These are phyloP conservation scores for Hanleya hanleyi DNA, from an alignment of 2,888 invertebrate species.

Conservation along the genomic window DNA sequence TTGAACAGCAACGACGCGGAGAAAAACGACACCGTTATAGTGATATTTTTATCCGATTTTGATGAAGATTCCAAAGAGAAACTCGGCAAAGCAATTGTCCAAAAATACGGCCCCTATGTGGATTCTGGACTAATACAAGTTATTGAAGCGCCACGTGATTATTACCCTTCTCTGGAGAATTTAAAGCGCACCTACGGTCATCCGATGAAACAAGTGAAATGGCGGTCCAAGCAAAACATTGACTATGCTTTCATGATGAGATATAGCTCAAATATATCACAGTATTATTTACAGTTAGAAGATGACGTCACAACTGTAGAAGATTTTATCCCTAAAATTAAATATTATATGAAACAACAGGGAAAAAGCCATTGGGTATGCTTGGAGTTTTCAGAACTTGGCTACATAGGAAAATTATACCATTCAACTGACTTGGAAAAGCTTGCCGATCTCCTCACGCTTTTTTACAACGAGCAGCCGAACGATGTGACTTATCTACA, in stretches of 20 bases:
- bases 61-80: not conserved
- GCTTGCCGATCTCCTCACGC: constrained; percentile 63
- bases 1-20: constrained; percentile 62
- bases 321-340: constrained; percentile 64
- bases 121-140: constrained; percentile 68
- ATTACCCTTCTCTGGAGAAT: constrained; percentile 53
- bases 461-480: constrained; percentile 46
- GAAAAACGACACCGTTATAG: constrained; percentile 59
- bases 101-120: not conserved
- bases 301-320: constrained; percentile 71
- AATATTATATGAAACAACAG: constrained; percentile 58
- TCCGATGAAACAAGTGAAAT: constrained; percentile 63
- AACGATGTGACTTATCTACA: constrained; percentile 47
- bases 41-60: constrained; percentile 71
- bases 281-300: constrained; percentile 71
- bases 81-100: not conserved
- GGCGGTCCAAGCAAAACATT: constrained; percentile 73
- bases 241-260: constrained; percentile 72
- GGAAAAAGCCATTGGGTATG: constrained; percentile 43
- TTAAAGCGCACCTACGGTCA: constrained; percentile 67
- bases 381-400: constrained; percentile 51
- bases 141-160: constrained; percentile 54
- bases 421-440: constrained; percentile 43
- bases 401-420: constrained; percentile 57
- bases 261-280: constrained; percentile 61